Base-by-base conservation (phyloP, 2,113 vertebrate genomes). In the Aegotheles bennettii region DNA sequence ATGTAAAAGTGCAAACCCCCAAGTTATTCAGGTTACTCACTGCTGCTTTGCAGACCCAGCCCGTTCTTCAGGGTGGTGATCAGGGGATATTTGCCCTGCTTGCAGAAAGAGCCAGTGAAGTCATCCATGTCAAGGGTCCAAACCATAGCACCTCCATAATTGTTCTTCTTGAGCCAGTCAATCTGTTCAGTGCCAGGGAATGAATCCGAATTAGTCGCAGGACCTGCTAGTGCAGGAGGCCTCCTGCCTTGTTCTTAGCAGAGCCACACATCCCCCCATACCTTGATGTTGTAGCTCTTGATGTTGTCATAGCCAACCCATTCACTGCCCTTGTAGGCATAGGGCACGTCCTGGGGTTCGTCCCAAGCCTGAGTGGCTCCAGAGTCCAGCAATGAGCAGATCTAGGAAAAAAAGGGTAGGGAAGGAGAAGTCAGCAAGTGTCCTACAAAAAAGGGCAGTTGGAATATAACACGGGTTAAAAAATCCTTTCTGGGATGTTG, bases 71-170 rank as follows among this genome's bases (percentile, higher is more conserved):
- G 95, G 25, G 97, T 94, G 50, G 84, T 97, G 90, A 98, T 98
- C 70, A 99, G 96, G 9, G 98, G 97, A 53, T 98, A 98, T 95
- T 94, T 98, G 68, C 96, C 97, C 29, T 98, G 85, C 13, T 98
- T 90, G 51, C 98, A 99, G 97, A 98, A 99, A 15, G 92, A 92
- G 19, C 98, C 98, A 21, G 78, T 82, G 94, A 98, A 98, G 75
- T 99, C 98, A 47, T 99, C 98, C 98, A 98, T 42, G 78, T 98
- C 98, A 64, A 98, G 16, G 17, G 97, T 24, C 98, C 98, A 99
- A 16, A 99, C 98, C 98, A 98, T 98, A 79, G 98, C 98, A 0
- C 98, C 98, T 4, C 97, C 98, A 89, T 98, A 98, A 18, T 97
- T 96, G 82, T 94, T 98, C 82, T 93, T 90, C 78, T 87, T 98